Conservation (phyloP, 1,140 invertebrate genomes). For the Tetramorium alpestre region DNA sequence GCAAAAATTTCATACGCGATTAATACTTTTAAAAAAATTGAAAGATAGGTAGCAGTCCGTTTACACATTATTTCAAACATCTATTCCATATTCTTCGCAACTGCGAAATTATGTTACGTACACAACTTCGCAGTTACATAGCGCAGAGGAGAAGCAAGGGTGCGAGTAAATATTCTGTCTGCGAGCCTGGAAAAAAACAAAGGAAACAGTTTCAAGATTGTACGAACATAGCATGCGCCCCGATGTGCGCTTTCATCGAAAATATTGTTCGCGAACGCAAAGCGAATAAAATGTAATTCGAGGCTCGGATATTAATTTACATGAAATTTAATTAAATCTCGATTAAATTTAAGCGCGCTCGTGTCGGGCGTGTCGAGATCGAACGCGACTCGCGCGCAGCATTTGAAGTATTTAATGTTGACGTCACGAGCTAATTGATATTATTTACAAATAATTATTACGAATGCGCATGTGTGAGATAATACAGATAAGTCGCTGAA, state of each 20-base stretch:
- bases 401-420: constrained; percentile 47
- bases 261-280: constrained; percentile 22
- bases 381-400: neutral
- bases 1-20: neutral
- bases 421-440: constrained; percentile 32
- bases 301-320: constrained; percentile 50
- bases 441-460: constrained; percentile 55
- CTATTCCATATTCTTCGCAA: neutral
- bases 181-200: constrained; percentile 1
- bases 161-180: constrained; percentile 13
- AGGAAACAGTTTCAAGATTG: neutral
- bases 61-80: constrained; percentile 5
- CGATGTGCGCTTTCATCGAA: neutral
- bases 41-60: neutral
- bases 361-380: neutral
- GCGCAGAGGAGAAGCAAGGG: neutral
- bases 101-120: neutral
- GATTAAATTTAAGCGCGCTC: constrained; percentile 47
- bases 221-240: neutral
- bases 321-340: constrained; percentile 54
- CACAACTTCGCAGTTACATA: neutral
- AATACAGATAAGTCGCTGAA: constrained; percentile 5
- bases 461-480: neutral
- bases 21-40: neutral
- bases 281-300: constrained; percentile 45